Evolutionary conservation across 2,797 vertebrate species (phyloP).

Genomic region (Acomys russatus): DNA sequence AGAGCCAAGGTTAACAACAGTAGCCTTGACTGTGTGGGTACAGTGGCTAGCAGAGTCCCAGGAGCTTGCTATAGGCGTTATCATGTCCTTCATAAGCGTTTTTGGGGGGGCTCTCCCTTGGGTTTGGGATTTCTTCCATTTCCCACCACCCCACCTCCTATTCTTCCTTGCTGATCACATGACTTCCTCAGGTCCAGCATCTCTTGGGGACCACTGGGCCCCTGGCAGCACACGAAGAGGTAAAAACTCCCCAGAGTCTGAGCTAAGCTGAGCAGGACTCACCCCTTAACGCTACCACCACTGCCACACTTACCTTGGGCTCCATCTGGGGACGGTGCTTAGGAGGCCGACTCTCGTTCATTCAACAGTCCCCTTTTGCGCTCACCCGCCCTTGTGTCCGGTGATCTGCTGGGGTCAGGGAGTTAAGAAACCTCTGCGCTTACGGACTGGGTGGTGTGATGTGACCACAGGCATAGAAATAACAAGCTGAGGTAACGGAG

Average conservation of each 20-base stretch:
- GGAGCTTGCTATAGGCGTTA: not conserved
- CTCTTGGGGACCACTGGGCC: not conserved
- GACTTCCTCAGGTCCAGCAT: not conserved
- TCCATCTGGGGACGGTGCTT: not conserved
- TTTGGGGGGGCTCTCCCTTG: fast-evolving
- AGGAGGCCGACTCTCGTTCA: not conserved
- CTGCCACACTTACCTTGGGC: not conserved
- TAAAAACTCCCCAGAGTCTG: not conserved
- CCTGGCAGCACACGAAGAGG: not conserved
- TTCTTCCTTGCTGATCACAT: not conserved
- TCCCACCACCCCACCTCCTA: too few relatives aligned
- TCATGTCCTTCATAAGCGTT: not conserved
- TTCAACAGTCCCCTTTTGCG: not conserved
- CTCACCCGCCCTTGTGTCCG: not conserved
- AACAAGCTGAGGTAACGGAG: not conserved
- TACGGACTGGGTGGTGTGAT: not conserved
- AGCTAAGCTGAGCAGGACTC: not conserved
- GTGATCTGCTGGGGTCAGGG: not conserved
- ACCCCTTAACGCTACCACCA: not conserved
- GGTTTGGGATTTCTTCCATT: not conserved
- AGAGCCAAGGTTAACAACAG: not conserved
- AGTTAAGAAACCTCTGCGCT: not conserved
- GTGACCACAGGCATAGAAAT: not conserved
- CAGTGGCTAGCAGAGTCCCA: not conserved
- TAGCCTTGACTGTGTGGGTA: not conserved